phyloP scores from a whole-genome alignment of 2,888 invertebrate species.

The Drosophila sordidula region DNA sequence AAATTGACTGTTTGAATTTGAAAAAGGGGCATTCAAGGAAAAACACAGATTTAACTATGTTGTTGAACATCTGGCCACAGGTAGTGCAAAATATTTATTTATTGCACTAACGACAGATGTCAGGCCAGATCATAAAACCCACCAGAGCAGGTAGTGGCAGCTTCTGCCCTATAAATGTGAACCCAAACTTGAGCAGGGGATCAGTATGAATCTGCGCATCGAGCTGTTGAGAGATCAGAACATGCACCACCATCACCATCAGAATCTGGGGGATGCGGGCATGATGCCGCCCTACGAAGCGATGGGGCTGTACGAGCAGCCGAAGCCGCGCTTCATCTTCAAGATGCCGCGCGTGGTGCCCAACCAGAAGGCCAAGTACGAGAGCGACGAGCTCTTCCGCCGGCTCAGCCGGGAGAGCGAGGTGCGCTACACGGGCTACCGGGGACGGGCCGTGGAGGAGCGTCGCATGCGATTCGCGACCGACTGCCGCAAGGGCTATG shows the following conservation, averaged over 20 bases:
- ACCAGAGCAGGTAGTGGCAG: constrained; percentile 21
- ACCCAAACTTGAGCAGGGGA: background rate
- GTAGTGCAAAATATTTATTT: constrained; percentile 13
- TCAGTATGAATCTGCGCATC: constrained; percentile 32
- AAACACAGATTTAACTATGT: no score
- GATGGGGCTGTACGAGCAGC: constrained; percentile 95
- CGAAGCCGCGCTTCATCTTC: constrained; percentile 94
- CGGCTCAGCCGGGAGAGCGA: constrained; percentile 97
- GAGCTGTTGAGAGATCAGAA: constrained; percentile 14
- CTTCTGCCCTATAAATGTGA: constrained; percentile 24
- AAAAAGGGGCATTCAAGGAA: no score
- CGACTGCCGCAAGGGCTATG: constrained; percentile 96
- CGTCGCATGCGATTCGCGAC: constrained; percentile 95
- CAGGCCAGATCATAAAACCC: constrained; percentile 38
- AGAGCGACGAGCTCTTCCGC: constrained; percentile 97
- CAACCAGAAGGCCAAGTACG: constrained; percentile 98
- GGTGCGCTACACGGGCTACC: constrained; percentile 97
- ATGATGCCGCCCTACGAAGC: constrained; percentile 91
- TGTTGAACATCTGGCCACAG: constrained; percentile 33
- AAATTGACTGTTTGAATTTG: no score
- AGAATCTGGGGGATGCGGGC: constrained; percentile 56
- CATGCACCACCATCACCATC: constrained; percentile 74
- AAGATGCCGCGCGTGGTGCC: constrained; percentile 99
- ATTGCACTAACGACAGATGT: constrained; percentile 13
- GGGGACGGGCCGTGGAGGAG: constrained; percentile 95